phyloP scores from a whole-genome alignment of 1,140 invertebrate genomes.

The Colletes gigas region DNA sequence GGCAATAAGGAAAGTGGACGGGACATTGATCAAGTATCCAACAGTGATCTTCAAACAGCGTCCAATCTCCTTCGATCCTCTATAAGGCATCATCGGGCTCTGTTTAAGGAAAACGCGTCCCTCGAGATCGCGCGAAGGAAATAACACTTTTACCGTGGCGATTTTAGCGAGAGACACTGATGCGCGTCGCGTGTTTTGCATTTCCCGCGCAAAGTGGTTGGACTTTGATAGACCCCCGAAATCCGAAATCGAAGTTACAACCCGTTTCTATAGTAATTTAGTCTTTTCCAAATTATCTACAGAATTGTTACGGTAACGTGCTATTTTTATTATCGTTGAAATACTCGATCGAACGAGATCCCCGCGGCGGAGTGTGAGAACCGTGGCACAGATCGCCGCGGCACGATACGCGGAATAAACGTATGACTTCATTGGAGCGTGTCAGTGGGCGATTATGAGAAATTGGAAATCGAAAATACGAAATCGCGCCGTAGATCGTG shows the following conservation, averaged over 20 bases:
- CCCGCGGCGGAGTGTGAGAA: conserved; percentile 57
- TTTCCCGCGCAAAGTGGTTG: conserved; percentile 23
- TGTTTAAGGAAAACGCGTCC: too few relatives aligned
- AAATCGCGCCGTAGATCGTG: conserved; percentile 50
- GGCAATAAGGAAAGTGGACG: too few relatives aligned
- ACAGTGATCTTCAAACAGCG: too few relatives aligned
- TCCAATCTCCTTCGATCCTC: too few relatives aligned
- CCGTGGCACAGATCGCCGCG: conserved; percentile 44
- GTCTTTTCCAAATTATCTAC: too few relatives aligned
- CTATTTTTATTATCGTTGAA: neutral
- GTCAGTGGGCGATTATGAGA: conserved; percentile 59
- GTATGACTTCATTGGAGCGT: conserved; percentile 66
- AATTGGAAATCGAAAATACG: conserved; percentile 58
- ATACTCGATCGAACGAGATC: conserved; percentile 54
- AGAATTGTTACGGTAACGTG: too few relatives aligned
- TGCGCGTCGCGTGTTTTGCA: conserved; percentile 5
- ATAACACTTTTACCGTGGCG: conserved; percentile 3
- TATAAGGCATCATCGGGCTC: too few relatives aligned
- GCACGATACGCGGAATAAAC: conserved; percentile 55
- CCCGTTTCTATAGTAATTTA: too few relatives aligned
- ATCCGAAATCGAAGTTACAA: conserved; percentile 37
- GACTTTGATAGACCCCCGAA: conserved; percentile 20
- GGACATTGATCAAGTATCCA: too few relatives aligned
- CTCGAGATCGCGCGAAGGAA: neutral
- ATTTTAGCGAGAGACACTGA: neutral